Evolutionary conservation across 1,140 invertebrate genomes (phyloP).

Genomic region (Psilanteris sp.): DNA sequence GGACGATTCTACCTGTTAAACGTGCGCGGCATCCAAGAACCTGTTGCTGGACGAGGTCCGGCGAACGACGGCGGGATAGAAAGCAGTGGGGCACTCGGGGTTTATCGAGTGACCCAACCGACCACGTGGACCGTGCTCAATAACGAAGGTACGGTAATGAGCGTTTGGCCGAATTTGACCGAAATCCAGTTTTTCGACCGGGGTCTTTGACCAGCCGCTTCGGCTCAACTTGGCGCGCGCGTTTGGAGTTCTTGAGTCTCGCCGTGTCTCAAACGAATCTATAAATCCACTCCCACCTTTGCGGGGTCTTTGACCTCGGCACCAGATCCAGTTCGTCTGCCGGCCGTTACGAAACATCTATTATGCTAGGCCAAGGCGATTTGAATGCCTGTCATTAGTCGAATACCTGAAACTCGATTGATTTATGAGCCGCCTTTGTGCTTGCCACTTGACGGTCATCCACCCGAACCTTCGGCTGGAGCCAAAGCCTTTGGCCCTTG

Average conservation of each 20-base stretch:
- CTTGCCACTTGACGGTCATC: not conserved
- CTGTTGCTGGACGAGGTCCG: slow-evolving; percentile 12
- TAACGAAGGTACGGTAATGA: slow-evolving; percentile 27
- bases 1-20: slow-evolving; percentile 20
- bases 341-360: slow-evolving; percentile 20
- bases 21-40: slow-evolving; percentile 12
- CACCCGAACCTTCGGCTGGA: not conserved
- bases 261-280: not conserved
- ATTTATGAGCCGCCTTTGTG: slow-evolving; percentile 9
- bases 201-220: slow-evolving; percentile 24
- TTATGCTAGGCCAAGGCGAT: slow-evolving; percentile 18
- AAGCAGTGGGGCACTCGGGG: not conserved
- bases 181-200: slow-evolving; percentile 7
- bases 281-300: slow-evolving; percentile 9
- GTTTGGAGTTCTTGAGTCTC: no score
- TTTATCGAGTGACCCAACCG: slow-evolving; percentile 5
- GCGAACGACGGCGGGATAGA: slow-evolving; percentile 4
- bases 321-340: slow-evolving; percentile 43
- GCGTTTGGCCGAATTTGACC: not conserved
- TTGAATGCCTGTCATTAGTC: slow-evolving; percentile 9
- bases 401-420: not conserved
- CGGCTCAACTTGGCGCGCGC: not conserved
- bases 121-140: slow-evolving; percentile 35
- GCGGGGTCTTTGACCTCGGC: slow-evolving; percentile 22
- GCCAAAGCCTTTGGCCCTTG: no score